Conservation (phyloP, 2,888 invertebrate genomes). For the Diabrotica balteata region DNA sequence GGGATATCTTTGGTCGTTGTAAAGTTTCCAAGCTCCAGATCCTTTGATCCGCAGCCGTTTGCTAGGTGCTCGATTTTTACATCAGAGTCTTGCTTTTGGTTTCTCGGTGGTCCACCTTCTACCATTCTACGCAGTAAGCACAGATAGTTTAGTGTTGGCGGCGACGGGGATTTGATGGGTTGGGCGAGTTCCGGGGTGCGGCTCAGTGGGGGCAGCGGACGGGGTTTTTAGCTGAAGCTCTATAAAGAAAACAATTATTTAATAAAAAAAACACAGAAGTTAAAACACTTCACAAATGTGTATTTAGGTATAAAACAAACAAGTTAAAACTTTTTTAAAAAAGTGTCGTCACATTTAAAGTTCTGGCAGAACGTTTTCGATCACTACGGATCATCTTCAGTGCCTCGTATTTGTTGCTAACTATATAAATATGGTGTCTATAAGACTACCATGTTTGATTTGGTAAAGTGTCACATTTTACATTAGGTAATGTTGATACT, state of each 20-base stretch:
- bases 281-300: too few species aligned
- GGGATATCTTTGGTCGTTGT: constrained; percentile 43
- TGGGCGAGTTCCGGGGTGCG: constrained; percentile 47
- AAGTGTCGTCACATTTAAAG: too few species aligned
- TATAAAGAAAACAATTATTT: constrained; percentile 44
- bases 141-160: constrained; percentile 39
- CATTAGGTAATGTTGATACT: too few species aligned
- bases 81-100: constrained; percentile 80
- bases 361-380: too few species aligned
- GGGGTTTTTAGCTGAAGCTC: constrained; percentile 49
- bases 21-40: constrained; percentile 58
- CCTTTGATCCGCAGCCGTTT: constrained; percentile 80
- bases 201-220: constrained; percentile 56
- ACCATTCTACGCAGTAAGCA: constrained; percentile 78
- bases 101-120: constrained; percentile 85
- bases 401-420: too few species aligned
- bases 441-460: too few species aligned
- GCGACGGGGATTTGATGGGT: constrained; percentile 39
- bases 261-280: too few species aligned
- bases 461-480: too few species aligned
- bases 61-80: constrained; percentile 83
- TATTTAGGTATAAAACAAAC: too few species aligned
- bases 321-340: too few species aligned
- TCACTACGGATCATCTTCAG: too few species aligned
- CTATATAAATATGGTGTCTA: too few species aligned